Evolutionary conservation across 2,888 invertebrate genomes (phyloP).

Genomic region (Phengaris arion): DNA sequence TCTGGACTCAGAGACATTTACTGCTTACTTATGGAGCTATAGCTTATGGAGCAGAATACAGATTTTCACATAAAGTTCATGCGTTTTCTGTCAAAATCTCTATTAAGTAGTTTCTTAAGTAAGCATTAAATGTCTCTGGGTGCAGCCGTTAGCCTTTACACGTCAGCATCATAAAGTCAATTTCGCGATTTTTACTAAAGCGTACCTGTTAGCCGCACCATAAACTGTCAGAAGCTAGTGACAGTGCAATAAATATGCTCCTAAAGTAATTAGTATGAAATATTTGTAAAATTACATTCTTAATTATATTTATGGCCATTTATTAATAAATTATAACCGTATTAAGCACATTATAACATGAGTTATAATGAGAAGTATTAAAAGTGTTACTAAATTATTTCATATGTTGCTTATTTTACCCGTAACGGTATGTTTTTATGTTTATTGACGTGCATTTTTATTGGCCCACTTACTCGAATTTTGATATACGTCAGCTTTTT

Average conservation of each 20-base stretch:
- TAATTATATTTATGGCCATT: constrained; percentile 7
- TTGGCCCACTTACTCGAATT: constrained; percentile 1
- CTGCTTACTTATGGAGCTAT: no score
- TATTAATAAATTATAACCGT: constrained; percentile 3
- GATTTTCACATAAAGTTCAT: no score
- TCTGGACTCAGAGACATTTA: no score
- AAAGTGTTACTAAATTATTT: constrained; percentile 1
- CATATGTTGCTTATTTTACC: not conserved
- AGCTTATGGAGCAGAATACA: no score
- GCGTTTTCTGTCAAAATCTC: no score
- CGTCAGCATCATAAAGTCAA: not conserved
- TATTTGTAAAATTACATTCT: not conserved
- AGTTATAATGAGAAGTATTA: constrained; percentile 21
- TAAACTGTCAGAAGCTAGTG: not conserved
- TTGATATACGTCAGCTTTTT: not conserved
- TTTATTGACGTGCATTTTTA: constrained; percentile 8
- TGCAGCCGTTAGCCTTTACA: no score
- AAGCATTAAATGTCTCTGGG: no score
- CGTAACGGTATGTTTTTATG: constrained; percentile 14
- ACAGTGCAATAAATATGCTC: not conserved
- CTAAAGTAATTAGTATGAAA: not conserved
- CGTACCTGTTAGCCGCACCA: not conserved
- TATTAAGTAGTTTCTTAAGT: no score
- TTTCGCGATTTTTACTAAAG: not conserved
- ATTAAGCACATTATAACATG: constrained; percentile 1